phyloP scores from a whole-genome alignment of 2,113 vertebrate species.

The Guaruba guarouba region DNA sequence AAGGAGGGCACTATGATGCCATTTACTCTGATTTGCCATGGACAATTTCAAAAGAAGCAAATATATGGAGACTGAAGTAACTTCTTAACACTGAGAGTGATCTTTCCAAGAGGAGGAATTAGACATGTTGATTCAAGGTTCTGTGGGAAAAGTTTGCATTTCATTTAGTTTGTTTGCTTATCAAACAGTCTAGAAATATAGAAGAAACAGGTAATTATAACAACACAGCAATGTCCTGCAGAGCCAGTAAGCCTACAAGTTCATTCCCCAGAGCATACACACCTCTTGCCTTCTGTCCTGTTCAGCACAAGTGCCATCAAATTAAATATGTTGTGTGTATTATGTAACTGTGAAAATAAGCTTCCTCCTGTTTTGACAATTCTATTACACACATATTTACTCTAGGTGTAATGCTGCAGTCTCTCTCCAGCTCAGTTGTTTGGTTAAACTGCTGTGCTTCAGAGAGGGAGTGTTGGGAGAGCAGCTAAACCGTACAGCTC shows the following conservation, averaged over 20 bases:
- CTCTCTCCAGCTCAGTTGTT: not conserved
- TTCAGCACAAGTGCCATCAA: not conserved
- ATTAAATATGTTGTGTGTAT: not conserved
- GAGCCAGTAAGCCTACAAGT: not conserved
- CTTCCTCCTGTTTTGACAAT: not conserved
- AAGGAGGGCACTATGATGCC: not conserved
- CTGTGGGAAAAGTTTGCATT: not conserved
- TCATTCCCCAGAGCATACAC: not conserved
- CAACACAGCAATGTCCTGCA: not conserved
- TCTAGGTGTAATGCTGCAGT: not conserved
- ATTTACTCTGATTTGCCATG: not conserved
- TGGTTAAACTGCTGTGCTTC: not conserved
- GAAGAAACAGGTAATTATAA: not conserved
- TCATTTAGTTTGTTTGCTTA: not conserved
- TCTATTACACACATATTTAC: not conserved
- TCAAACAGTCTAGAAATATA: not conserved
- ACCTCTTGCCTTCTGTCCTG: not conserved
- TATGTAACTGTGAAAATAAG: not conserved
- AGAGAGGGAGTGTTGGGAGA: accelerated
- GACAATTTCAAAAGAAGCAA: not conserved
- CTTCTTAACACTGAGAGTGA: not conserved
- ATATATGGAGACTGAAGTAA: not conserved
- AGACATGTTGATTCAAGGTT: not conserved
- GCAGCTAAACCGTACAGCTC: not conserved
- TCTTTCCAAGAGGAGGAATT: not conserved